These are phyloP conservation scores for Cyprinus carpio DNA, from an alignment of 2,113 vertebrate genomes.

Conservation along the genomic window DNA sequence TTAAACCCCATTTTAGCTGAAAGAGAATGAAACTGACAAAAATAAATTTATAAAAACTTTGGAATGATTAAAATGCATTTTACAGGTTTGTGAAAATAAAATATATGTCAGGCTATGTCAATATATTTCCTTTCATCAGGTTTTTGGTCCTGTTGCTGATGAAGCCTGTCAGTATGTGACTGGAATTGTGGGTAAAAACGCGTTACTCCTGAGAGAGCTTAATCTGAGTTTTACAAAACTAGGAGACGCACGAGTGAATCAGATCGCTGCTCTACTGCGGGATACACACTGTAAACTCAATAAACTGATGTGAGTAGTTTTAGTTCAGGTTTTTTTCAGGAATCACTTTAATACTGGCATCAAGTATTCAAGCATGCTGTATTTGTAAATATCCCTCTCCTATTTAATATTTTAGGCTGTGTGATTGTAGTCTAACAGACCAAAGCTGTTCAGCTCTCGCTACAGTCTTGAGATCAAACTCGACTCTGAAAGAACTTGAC, in stretches of 20 bases:
- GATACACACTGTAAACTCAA: no score
- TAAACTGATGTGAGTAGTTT: no score
- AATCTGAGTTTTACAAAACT: no score
- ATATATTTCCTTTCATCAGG: neutral
- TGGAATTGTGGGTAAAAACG: neutral
- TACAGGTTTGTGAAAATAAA: neutral
- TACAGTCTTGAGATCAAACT: neutral
- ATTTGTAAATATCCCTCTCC: neutral
- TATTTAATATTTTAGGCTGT: neutral
- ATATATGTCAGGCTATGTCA: neutral
- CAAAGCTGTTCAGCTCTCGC: slow-evolving; percentile 12
- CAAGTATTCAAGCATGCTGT: neutral
- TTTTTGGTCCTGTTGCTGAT: neutral
- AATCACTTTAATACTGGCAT: neutral
- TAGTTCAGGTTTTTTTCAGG: neutral
- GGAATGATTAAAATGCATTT: neutral
- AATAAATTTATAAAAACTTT: neutral
- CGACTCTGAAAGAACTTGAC: neutral
- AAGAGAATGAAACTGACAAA: neutral
- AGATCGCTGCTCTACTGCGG: no score
- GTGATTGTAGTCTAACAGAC: slow-evolving; percentile 4
- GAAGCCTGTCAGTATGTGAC: neutral
- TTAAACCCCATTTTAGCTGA: neutral
- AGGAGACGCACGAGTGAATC: neutral
- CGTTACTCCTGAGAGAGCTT: no score